These are phyloP conservation scores for Rattus norvegicus DNA, from an alignment of 2,113 vertebrate genomes.

Conservation along the genomic window DNA sequence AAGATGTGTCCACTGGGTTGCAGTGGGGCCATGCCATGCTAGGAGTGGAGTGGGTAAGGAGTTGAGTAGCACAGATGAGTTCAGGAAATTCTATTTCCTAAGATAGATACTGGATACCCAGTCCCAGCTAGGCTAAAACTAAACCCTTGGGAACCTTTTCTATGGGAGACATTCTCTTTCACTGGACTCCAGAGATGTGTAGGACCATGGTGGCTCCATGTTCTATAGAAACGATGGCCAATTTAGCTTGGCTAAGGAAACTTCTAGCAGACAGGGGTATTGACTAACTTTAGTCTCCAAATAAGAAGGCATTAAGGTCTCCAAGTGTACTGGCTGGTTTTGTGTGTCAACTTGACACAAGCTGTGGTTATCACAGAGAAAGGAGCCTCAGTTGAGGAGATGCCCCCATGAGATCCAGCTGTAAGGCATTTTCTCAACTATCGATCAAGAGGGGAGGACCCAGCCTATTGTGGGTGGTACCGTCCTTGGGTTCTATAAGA, in stretches of 20 bases:
- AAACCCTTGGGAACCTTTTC: not conserved
- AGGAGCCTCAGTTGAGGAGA: too few relatives aligned
- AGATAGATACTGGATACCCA: not conserved
- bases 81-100: not conserved
- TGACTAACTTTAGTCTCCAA: not conserved
- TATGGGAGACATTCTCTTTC: not conserved
- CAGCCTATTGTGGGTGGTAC: too few relatives aligned
- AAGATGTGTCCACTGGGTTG: not conserved
- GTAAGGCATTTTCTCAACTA: too few relatives aligned
- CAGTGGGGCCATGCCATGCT: not conserved
- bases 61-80: not conserved
- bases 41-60: not conserved
- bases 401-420: too few relatives aligned
- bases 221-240: constrained; percentile 5
- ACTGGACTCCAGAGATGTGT: not conserved
- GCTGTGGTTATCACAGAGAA: too few relatives aligned
- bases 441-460: too few relatives aligned
- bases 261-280: not conserved
- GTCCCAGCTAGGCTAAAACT: not conserved
- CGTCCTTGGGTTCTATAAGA: too few relatives aligned
- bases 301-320: not conserved
- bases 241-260: not conserved
- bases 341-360: too few relatives aligned
- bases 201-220: not conserved
- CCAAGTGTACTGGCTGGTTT: too few relatives aligned